phyloP scores from a whole-genome alignment of 2,888 invertebrate species.

The Cheilosia vulpina region DNA sequence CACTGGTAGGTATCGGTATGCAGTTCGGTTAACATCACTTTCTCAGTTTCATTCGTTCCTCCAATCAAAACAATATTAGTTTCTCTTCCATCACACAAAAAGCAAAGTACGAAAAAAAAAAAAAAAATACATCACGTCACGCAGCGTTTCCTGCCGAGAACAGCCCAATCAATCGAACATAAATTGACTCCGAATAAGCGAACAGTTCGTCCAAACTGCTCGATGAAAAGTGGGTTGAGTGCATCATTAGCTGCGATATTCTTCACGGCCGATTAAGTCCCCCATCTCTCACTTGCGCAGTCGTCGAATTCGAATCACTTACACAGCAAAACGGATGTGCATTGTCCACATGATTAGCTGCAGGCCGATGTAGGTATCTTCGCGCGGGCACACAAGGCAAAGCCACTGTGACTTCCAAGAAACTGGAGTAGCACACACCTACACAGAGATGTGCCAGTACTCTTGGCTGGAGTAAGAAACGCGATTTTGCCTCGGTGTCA shows the following conservation, averaged over 20 bases:
- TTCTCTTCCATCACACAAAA: slow-evolving; percentile 30
- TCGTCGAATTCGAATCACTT: slow-evolving; percentile 49
- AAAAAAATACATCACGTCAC: slow-evolving; percentile 35
- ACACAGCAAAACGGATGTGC: slow-evolving; percentile 72
- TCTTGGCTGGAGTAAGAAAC: slow-evolving; percentile 24
- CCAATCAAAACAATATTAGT: slow-evolving; percentile 27
- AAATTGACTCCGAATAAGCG: slow-evolving; percentile 37
- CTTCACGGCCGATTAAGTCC: slow-evolving; percentile 68
- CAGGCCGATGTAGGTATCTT: slow-evolving; percentile 34
- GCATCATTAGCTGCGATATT: slow-evolving; percentile 71
- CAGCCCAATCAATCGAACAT: slow-evolving; percentile 61
- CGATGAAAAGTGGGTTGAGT: slow-evolving; percentile 73
- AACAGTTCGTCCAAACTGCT: slow-evolving; percentile 48
- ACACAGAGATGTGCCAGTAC: slow-evolving; percentile 47
- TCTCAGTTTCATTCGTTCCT: background rate
- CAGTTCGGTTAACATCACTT: background rate
- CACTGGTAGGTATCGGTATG: too few species aligned
- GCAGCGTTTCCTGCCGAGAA: slow-evolving; percentile 34
- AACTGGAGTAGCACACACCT: slow-evolving; percentile 70
- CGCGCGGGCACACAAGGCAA: slow-evolving; percentile 38
- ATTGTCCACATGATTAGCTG: slow-evolving; percentile 73
- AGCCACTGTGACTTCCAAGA: slow-evolving; percentile 62
- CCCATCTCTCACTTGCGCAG: slow-evolving; percentile 29
- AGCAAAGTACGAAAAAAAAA: slow-evolving; percentile 1
- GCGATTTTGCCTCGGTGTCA: slow-evolving; percentile 65